Evolutionary conservation across 2,888 invertebrate species (phyloP), one percentile per base, ranked within the genome.

Genomic region (Polymixis lichenea): DNA sequence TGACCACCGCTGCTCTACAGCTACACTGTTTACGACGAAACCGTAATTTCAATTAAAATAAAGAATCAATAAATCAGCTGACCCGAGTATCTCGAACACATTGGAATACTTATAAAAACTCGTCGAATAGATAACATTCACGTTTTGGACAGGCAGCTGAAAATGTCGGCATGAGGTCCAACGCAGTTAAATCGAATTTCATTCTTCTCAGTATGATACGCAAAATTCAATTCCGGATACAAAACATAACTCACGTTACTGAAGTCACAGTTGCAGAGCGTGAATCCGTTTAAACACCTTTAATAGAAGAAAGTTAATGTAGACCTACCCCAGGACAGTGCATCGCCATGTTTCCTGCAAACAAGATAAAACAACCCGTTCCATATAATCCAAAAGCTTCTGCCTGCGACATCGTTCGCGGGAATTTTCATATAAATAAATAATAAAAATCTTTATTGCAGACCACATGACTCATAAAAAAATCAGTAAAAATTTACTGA

Each of bases 341-440:
- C 61, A 58, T 28, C 19, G 22, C 22, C 1, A 46, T 64, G 22
- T 60, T 60, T 60, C 17, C 62, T 60, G 46, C 38, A 60, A 67
- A 77, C 60, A 38, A 66, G 25, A 77, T 49, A 76, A 67, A 67
- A 61, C 60, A 25, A 49, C 58, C 38, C 4, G 7, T n/a, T 15
- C 11, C 22, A 46, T 73, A 64, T n/a, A 65, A 65, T 28, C 76
- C 51, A 65, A 51, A 75, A 75, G 43, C 6, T 43, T 43, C 43
- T 11, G 43, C 11, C 43, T 43, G 9, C 43, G 11, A 13, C 43
- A 11, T 46, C 43, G 11, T 13, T 13, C 43, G 11, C 43, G 43
- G 8, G 43, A 43, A 9, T 9, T 38, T 38, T 38, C 9, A 9
- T 43, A 32, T 32, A 32, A 32, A 32, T 32, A 32, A 32, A 32